Evolutionary conservation across 2,797 vertebrate genomes (phyloP), one percentile per base, ranked within the genome.

Genomic region (Lacerta agilis): DNA sequence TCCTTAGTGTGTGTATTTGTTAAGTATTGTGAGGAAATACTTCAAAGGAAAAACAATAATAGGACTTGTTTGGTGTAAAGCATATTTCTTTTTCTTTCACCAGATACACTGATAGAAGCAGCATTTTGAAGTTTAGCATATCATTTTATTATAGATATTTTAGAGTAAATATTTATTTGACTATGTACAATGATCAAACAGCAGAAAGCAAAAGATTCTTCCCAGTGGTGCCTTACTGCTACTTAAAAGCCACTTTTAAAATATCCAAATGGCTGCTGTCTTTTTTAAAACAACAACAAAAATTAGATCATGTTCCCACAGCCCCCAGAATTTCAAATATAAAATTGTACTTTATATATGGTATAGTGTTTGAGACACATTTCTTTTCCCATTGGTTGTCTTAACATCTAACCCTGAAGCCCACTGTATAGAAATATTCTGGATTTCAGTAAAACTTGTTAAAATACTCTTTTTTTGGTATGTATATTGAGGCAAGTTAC

Each of bases 81-180:
- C 91, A 88, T 93, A 64, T 88, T 58, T 91, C 82, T 88, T n/a
- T 95, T 86, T 85, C 92, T 89, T 87, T 94, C 89, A 75, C 84
- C 87, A 92, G 55, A 87, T 93, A 80, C 93, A 93, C 94, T 94
- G 90, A 92, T 94, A 58, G 94, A 36, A 5, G 95, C 90, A 94
- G 93, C 93, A 86, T 96, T 96, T 96, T 96, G 94, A 94, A 72
- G 93, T 95, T 94, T 89, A 91, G 25, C 91, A 92, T 95, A 94
- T 95, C 91, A 90, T 94, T 97, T 96, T 95, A 87, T 91, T 58
- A 90, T 94, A 90, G 87, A 78, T 96, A 94, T 93, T 43, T 94
- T 94, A 94, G 96, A 94, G 66, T 95, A 96, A 33, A 45, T 97
- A 96, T 97, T 96, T 97, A 96, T 96, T 96, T 96, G 91, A 95